Base-by-base conservation (phyloP, 2,888 invertebrate species). In the Andrena chrysosceles region DNA sequence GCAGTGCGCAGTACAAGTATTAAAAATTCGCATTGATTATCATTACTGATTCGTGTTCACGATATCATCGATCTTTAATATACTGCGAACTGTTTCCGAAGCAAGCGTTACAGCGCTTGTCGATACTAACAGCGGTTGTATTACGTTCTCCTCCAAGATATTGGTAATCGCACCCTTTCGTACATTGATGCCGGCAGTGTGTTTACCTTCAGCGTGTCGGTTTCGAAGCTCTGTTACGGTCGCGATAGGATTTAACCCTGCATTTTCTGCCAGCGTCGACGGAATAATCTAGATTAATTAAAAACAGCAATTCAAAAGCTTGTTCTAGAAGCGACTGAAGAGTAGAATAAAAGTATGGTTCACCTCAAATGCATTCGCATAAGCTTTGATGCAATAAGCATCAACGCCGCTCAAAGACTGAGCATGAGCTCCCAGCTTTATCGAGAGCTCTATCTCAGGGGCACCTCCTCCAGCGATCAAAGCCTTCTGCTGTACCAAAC, bases 1-100 rank as follows among this genome's bases (percentile, higher is more conserved):
- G 23, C 29, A 10, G 33, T 29, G 29, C 62, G 35, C 69, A 60
- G 26, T 20, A 68, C 56, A 35, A 42, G 64, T 62, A 54, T 49
- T 13, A 42, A 26, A 63, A 72, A 35, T 48, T 62, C 5, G 31
- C 6, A 26, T 71, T 77, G 16, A 29, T 29, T 64, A 29, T 29
- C 54, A 72, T 91, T 92, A 93, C 70, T 93, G 91, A 77, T 90
- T 91, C 0, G 93, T 93, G 95, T 97, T 96, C 91, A 99, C 98
- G 94, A 99, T 99, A 95, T 99, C 99, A 94, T 99, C 99, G 92
- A 99, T 99, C 95, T 99, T 99, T 93, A 99, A 96, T 94, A 99
- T 99, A 90, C 98, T 98, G 91, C 99, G 96, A 84, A 99, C 98
- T 69, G 99, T 99, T 95, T 99, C 99, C 0, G 99, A 97, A 84